Conservation (phyloP, 2,797 vertebrate genomes). For the Ctenopoma multispine region DNA sequence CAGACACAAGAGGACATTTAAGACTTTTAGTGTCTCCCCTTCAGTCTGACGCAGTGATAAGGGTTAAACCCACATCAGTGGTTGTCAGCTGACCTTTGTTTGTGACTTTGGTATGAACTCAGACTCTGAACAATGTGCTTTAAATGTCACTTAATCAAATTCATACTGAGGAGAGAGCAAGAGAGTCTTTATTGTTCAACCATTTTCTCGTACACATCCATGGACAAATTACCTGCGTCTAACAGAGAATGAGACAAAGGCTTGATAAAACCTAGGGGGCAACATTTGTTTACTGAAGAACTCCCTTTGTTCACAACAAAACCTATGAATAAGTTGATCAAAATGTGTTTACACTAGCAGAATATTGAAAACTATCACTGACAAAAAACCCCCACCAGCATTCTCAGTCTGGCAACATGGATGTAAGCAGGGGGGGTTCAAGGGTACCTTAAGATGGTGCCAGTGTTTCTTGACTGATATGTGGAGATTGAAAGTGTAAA, state of each 20-base stretch:
- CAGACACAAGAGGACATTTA: background rate
- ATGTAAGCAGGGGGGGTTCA: background rate
- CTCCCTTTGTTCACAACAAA: background rate
- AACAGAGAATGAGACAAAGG: background rate
- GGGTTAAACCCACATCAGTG: background rate
- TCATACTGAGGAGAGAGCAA: slow-evolving; percentile 2
- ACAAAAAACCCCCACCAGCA: background rate
- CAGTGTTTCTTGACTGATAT: slow-evolving; percentile 8
- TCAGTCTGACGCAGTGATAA: background rate
- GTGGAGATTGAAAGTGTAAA: slow-evolving; percentile 11
- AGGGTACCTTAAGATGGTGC: background rate
- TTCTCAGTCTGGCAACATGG: background rate
- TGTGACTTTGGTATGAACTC: slow-evolving; percentile 14
- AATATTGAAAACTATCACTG: background rate
- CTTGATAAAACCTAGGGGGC: background rate
- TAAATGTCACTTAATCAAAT: slow-evolving; percentile 11
- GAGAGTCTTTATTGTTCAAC: background rate
- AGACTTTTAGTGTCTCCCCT: background rate
- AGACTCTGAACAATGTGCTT: background rate
- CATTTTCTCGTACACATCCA: background rate
- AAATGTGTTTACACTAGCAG: background rate
- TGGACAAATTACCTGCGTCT: background rate
- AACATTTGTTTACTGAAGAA: background rate
- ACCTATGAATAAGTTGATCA: background rate
- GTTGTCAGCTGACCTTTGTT: slow-evolving; percentile 12